phyloP scores from a whole-genome alignment of 2,797 vertebrate species.

The Microhierax caerulescens region DNA sequence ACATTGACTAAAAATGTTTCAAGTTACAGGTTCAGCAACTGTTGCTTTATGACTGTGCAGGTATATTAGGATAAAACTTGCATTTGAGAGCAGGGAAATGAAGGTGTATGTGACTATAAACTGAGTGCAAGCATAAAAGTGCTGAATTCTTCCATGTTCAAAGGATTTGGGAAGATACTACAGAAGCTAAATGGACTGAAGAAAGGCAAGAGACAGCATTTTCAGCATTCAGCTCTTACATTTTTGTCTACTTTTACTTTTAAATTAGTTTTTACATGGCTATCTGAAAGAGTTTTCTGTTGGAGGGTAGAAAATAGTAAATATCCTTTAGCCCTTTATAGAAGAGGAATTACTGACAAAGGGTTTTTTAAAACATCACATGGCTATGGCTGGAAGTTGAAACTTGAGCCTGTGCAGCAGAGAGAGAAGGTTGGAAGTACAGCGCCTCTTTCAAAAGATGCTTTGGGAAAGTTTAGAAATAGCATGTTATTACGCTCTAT shows the following conservation, averaged over 20 bases:
- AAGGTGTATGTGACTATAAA: not conserved
- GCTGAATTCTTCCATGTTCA: not conserved
- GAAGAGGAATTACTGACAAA: not conserved
- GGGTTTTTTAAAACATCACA: not conserved
- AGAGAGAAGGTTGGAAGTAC: not conserved
- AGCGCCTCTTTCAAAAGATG: not conserved
- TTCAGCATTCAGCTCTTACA: not conserved
- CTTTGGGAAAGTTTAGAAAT: not conserved
- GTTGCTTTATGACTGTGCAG: not conserved
- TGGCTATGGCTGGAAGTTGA: not conserved
- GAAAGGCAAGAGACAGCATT: not conserved
- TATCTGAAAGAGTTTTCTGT: not conserved
- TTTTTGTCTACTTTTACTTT: not conserved
- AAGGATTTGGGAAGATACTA: not conserved
- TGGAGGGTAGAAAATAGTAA: not conserved
- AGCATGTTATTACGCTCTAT: fast-evolving
- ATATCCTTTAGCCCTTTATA: not conserved
- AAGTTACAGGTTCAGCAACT: not conserved
- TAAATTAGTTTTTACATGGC: not conserved
- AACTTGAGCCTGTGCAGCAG: not conserved
- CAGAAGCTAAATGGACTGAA: not conserved
- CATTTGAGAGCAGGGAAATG: not conserved
- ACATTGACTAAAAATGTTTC: not conserved
- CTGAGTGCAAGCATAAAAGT: not conserved
- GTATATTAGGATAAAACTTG: not conserved